Base-by-base conservation (phyloP, 2,797 vertebrate genomes). In the Tapirus indicus region DNA sequence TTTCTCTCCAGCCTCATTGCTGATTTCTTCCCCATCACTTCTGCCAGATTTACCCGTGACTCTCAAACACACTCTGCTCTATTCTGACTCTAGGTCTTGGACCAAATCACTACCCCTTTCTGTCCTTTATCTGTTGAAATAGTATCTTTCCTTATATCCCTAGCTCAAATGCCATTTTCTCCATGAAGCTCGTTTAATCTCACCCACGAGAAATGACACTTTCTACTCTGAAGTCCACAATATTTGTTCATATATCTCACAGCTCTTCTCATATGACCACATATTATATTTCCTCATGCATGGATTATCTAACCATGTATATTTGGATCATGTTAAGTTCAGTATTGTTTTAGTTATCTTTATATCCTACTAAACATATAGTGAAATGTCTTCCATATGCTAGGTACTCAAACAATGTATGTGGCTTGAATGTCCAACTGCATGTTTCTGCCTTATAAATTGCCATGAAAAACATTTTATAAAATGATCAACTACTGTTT, bases 311-410 rank as follows among this genome's bases (percentile, higher is more conserved):
- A 75, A 60, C 41, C 35, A 52, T 64, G 27, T 44, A 21, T 3
- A 62, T 49, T 44, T 38, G 71, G 82, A 78, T 88, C 60, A 71
- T 49, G 6, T 20, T 83, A 79, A 71, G 14, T 85, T 75, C 32
- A 79, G 8, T 11, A 80, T 71, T 94, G 25, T 64, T 90, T 95
- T 74, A 68, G 16, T 95, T 92, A 85, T 82, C 74, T 88, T 80
- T 82, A 23, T 64, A 56, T 32, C 17, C 52, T 79, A 82, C 12
- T n/a, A 87, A 83, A 60, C 13, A 89, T 68, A 23, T 49, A 75
- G 14, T 13, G 93, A 38, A 86, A 75, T 91, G 10, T 41, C 62
- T 88, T 74, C 32, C 10, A 92, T 23, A 49, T 17, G 72, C 11
- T 13, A 88, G 18, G 20, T 44, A 94, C 54, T 88, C 62, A 80